Conservation (phyloP, 2,888 invertebrate species). For the Cephus spinipes region DNA sequence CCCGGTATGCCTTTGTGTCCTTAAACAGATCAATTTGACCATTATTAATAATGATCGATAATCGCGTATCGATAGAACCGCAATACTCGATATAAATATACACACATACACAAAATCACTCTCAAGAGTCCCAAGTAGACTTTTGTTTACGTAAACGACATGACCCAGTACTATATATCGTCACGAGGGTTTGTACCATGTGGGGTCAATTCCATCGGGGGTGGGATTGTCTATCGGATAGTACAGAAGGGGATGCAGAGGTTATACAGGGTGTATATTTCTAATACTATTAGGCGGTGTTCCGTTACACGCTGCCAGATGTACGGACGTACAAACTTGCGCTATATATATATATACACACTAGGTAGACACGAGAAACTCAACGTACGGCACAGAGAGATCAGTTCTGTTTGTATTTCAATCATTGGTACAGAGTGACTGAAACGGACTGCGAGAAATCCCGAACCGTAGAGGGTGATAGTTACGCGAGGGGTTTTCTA, state of each 20-base stretch:
- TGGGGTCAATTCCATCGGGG: neutral
- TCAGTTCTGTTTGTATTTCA: neutral
- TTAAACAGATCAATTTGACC: neutral
- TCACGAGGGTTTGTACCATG: neutral
- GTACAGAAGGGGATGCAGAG: neutral
- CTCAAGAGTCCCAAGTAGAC: neutral
- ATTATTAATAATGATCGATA: neutral
- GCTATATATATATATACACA: neutral
- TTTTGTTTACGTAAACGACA: neutral
- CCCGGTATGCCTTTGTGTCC: neutral
- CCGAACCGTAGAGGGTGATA: neutral
- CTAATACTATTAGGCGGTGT: constrained; percentile 66
- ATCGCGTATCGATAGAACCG: neutral
- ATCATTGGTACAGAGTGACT: neutral
- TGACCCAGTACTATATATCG: neutral
- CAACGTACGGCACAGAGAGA: constrained; percentile 2
- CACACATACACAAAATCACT: neutral
- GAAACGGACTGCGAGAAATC: neutral
- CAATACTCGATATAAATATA: neutral
- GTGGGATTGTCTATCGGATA: neutral
- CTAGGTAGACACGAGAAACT: constrained; percentile 16
- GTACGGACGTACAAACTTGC: constrained; percentile 46
- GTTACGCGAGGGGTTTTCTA: constrained; percentile 22
- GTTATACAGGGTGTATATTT: constrained; percentile 45
- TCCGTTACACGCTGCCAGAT: constrained; percentile 66